phyloP scores from a whole-genome alignment of 2,888 invertebrate species.

The Tortrix viridana region DNA sequence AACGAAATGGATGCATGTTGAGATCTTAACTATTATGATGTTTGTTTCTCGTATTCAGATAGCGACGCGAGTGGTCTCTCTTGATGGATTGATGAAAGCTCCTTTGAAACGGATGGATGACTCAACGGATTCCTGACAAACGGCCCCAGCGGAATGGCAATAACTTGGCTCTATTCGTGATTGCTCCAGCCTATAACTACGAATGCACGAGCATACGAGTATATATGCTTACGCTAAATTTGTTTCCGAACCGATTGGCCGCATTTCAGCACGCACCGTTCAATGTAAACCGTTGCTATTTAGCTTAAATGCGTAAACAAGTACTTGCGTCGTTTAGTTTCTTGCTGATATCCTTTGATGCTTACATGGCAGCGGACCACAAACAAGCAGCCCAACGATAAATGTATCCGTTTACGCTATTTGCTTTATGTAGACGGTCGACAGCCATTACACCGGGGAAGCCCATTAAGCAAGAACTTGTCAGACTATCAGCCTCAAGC shows the following conservation, averaged over 20 bases:
- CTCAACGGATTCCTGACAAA: conserved; percentile 52
- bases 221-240: conserved; percentile 68
- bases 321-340: conserved; percentile 45
- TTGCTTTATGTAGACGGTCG: conserved; percentile 41
- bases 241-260: conserved; percentile 70
- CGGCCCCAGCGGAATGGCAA: conserved; percentile 47
- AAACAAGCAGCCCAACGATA: conserved; percentile 20
- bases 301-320: conserved; percentile 61
- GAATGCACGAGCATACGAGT: conserved; percentile 16
- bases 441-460: conserved; percentile 32
- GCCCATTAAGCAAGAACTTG: conserved; percentile 36
- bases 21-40: conserved; percentile 28
- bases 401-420: conserved; percentile 34
- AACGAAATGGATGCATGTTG: conserved; percentile 7
- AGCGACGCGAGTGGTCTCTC: conserved; percentile 41
- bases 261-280: conserved; percentile 77
- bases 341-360: conserved; percentile 44
- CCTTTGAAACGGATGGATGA: conserved; percentile 59
- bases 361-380: conserved; percentile 41
- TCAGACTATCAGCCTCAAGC: conserved; percentile 26
- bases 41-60: conserved; percentile 36
- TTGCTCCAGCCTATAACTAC: conserved; percentile 38
- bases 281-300: conserved; percentile 69
- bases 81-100: conserved; percentile 62
- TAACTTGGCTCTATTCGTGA: conserved; percentile 55